Evolutionary conservation across 2,113 vertebrate genomes (phyloP).

Genomic region (Tachysurus vachellii): DNA sequence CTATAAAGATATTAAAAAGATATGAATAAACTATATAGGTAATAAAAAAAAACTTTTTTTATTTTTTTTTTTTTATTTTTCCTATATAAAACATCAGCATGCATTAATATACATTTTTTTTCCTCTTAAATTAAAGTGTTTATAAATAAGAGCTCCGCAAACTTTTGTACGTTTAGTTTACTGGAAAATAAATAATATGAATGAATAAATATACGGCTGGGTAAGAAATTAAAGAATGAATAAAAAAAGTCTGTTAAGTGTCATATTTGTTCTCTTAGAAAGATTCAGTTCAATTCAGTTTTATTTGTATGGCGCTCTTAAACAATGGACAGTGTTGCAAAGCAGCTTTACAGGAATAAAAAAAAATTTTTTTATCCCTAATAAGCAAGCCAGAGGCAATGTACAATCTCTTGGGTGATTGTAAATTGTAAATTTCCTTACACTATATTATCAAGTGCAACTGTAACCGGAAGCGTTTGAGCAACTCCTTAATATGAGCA

Average conservation of each 20-base stretch:
- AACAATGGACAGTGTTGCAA: too few relatives aligned
- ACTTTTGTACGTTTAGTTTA: not conserved
- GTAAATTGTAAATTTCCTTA: too few relatives aligned
- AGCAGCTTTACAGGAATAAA: too few relatives aligned
- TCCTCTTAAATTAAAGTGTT: not conserved
- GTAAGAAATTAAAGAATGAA: not conserved
- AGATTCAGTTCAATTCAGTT: not conserved
- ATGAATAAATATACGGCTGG: not conserved
- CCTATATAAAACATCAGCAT: not conserved
- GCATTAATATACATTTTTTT: not conserved
- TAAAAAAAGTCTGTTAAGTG: not conserved
- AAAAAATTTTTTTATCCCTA: too few relatives aligned
- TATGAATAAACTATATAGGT: not conserved
- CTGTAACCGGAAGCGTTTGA: too few relatives aligned
- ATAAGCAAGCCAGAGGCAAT: too few relatives aligned
- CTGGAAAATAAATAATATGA: not conserved
- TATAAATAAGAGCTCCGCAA: not conserved
- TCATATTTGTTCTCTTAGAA: not conserved
- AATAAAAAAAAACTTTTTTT: not conserved
- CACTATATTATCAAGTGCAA: too few relatives aligned
- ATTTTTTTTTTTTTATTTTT: not conserved
- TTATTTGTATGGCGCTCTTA: too few relatives aligned
- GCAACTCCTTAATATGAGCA: too few relatives aligned
- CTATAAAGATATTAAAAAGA: slow-evolving; percentile 3
- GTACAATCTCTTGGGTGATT: too few relatives aligned